Base-by-base conservation (phyloP, 2,797 vertebrate genomes). In the Zonotrichia albicollis region DNA sequence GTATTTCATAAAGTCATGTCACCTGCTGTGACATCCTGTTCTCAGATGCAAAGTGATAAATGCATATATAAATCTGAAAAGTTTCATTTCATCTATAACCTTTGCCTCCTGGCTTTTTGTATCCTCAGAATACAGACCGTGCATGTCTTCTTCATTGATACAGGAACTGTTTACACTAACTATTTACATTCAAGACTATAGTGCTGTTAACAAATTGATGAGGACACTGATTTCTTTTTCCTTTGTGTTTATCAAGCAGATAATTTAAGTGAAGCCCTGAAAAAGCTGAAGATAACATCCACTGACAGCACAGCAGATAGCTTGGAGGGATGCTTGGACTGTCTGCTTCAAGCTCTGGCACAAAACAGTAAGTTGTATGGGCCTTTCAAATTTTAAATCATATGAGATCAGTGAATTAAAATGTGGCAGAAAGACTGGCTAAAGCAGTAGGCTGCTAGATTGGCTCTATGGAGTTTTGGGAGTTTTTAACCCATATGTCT, bases 301-400 rank as follows among this genome's bases (percentile, higher is more conserved):
- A 97, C 97, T 80, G 99, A 99, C 97, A 98, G 97, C 93, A 95
- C 98, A 83, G 97, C 98, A 46, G 99, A 99, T 97, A 98, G 98
- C 70, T 97, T 99, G 96, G 99, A 99, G 96, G 98, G 98, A 96
- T 99, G 98, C 77, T 98, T 99, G 98, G 99, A 99, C 97, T 99
- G 98, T 96, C 97, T 99, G 95, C 98, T 99, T 94, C 99, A 99
- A 97, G 99, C 99, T 17, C 98, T 99, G 91, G 97, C 98, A 97
- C 98, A 98, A 95, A 99, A 98, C 97, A 99, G 99, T 99, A 98
- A 99, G 99, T 98, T 97, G 62, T 71, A 42, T 65, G 53, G 65
- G 93, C 51, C 67, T 73, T 85, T 89, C 23, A 84, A 55, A 90
- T 91, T 94, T 90, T 91, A 87, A 70, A 86, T 72, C 13, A 0